Percentiles rank a stretch among this genome's conserved stretches.
These are phyloP conservation scores for Rana temporaria DNA, from an alignment of 2,113 vertebrate species.

Conservation along the genomic window DNA sequence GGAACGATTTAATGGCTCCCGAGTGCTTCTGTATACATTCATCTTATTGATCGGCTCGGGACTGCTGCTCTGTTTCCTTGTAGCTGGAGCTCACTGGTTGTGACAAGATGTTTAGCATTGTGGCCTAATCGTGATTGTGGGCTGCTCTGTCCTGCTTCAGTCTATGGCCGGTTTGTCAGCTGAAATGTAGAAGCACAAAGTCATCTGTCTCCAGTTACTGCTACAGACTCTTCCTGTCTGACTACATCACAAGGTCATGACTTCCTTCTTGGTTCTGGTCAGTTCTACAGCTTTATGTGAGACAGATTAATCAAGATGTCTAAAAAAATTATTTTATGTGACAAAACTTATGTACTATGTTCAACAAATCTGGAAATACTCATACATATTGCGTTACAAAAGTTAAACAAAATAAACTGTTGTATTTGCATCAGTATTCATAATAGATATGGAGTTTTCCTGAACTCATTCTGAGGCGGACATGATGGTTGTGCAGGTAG, in stretches of 20 bases:
- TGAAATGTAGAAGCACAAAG: conserved; percentile 9
- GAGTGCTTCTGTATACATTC: conserved; percentile 36
- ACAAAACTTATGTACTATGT: not conserved
- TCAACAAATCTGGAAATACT: not conserved
- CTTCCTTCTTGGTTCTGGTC: not conserved
- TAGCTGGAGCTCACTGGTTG: conserved; percentile 20
- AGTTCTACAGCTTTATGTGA: not conserved
- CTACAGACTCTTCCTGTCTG: conserved; percentile 36
- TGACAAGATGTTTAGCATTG: conserved; percentile 40
- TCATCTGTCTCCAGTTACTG: conserved; percentile 35
- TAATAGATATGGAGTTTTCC: too few species aligned
- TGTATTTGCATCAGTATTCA: too few species aligned
- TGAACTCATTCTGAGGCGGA: too few species aligned
- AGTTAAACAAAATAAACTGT: too few species aligned
- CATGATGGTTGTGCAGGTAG: too few species aligned
- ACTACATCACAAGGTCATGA: conserved; percentile 23
- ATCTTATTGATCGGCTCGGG: conserved; percentile 20
- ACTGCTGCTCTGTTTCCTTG: conserved; percentile 29
- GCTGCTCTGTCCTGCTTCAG: conserved; percentile 33
- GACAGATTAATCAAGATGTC: not conserved
- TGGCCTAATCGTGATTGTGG: conserved; percentile 33
- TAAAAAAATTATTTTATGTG: not conserved
- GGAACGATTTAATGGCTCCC: conserved; percentile 14
- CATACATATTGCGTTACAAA: too few species aligned
- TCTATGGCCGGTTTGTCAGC: conserved; percentile 3